These are phyloP conservation scores for Otus sunia DNA, from an alignment of 2,113 vertebrate genomes.

Conservation along the genomic window DNA sequence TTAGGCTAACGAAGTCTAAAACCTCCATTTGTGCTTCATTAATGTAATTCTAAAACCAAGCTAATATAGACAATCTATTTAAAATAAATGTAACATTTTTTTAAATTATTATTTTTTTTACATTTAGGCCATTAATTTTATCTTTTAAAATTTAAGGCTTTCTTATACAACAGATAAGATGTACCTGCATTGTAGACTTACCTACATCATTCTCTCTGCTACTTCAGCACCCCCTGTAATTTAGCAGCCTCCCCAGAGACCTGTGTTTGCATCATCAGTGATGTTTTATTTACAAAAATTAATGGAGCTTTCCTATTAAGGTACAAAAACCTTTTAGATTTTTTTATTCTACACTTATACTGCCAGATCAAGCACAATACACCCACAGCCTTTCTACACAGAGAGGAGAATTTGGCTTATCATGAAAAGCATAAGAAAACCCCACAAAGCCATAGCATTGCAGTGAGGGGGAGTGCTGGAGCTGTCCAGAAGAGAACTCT, in stretches of 20 bases:
- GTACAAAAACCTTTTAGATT: background rate
- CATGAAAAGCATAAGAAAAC: slow-evolving; percentile 6
- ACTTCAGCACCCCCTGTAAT: background rate
- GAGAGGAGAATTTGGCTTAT: slow-evolving; percentile 33
- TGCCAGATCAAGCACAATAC: slow-evolving; percentile 24
- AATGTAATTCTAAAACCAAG: background rate
- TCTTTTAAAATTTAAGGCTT: background rate
- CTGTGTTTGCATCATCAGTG: background rate
- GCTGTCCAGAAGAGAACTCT: slow-evolving; percentile 15
- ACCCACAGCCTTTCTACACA: slow-evolving; percentile 25
- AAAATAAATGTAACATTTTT: background rate
- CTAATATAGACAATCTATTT: background rate
- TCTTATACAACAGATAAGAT: background rate
- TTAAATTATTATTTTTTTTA: background rate
- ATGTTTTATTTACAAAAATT: background rate
- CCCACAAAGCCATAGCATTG: background rate
- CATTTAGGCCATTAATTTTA: background rate
- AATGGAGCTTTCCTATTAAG: background rate
- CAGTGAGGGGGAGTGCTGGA: slow-evolving; percentile 41
- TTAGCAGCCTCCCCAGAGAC: background rate
- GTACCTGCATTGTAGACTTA: background rate
- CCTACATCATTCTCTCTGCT: background rate
- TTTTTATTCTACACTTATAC: background rate
- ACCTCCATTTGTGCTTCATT: background rate
- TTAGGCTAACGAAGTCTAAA: background rate